Evolutionary conservation across 1,140 invertebrate genomes (phyloP).

Genomic region (Drosophila ironensis): DNA sequence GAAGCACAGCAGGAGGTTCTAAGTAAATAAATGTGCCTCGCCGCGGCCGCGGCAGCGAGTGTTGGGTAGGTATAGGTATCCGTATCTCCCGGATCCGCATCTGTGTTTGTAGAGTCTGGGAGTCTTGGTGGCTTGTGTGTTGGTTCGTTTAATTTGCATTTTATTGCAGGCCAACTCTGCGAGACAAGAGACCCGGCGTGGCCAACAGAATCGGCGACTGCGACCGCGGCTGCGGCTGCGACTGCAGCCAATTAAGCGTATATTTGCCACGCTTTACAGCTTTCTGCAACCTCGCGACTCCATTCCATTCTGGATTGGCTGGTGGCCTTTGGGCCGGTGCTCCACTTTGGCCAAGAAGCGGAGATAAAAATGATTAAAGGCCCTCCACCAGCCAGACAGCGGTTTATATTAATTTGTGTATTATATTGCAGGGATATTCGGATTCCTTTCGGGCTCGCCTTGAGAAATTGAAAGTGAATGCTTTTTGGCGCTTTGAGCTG

Average conservation of each 20-base stretch:
- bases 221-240: slow-evolving; percentile 15
- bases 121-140: slow-evolving; percentile 5
- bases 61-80: not conserved
- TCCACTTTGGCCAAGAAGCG: slow-evolving; percentile 60
- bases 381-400: slow-evolving; percentile 51
- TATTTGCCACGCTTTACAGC: slow-evolving; percentile 81
- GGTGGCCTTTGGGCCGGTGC: slow-evolving; percentile 22
- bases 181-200: not conserved
- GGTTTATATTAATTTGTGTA: slow-evolving; percentile 71
- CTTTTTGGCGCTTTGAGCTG: slow-evolving; percentile 37
- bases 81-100: slow-evolving; percentile 5
- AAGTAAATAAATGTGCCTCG: slow-evolving; percentile 81
- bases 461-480: slow-evolving; percentile 78
- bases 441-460: not conserved
- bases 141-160: slow-evolving; percentile 81
- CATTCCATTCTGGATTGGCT: not conserved
- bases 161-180: slow-evolving; percentile 62
- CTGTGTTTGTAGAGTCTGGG: not conserved
- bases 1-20: slow-evolving; percentile 82
- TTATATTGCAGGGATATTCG: slow-evolving; percentile 32
- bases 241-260: slow-evolving; percentile 78
- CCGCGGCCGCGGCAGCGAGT: slow-evolving; percentile 3
- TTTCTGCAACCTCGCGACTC: slow-evolving; percentile 30
- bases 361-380: slow-evolving; percentile 75
- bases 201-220: slow-evolving; percentile 1